Evolutionary conservation across 2,888 invertebrate genomes (phyloP).

Genomic region (Pristionchus fissidentatus): DNA sequence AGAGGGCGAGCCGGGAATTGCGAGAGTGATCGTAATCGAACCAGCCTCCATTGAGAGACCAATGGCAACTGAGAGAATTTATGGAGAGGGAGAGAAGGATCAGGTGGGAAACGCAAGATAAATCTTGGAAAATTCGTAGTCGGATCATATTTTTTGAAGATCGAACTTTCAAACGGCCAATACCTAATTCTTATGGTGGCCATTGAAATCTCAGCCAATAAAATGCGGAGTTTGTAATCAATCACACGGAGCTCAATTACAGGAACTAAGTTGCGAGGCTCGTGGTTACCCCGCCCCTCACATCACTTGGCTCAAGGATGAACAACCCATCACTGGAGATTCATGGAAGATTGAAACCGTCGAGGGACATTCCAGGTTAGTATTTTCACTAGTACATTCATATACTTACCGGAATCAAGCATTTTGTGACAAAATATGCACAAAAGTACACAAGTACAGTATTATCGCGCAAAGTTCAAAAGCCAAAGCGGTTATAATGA

Average conservation of each 20-base stretch:
- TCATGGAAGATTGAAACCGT: slow-evolving; percentile 42
- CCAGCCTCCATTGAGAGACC: slow-evolving; percentile 67
- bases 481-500: too few relatives aligned
- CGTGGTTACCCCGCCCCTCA: slow-evolving; percentile 69
- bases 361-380: slow-evolving; percentile 45
- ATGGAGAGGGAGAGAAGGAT: slow-evolving; percentile 61
- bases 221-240: background rate
- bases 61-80: slow-evolving; percentile 62
- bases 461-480: too few relatives aligned
- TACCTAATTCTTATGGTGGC: too few relatives aligned
- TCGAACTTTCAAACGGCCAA: too few relatives aligned
- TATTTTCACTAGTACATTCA: too few relatives aligned
- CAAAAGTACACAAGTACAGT: too few relatives aligned
- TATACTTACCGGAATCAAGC: background rate
- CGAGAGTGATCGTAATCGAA: slow-evolving; percentile 81
- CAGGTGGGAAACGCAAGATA: slow-evolving; percentile 14
- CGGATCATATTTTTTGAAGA: too few relatives aligned
- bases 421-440: too few relatives aligned
- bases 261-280: slow-evolving; percentile 69
- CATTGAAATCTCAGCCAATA: too few relatives aligned
- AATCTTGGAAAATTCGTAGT: too few relatives aligned
- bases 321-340: slow-evolving; percentile 51
- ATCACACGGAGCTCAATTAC: background rate
- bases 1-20: slow-evolving; percentile 83
- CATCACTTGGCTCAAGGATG: slow-evolving; percentile 71